Evolutionary conservation across 2,888 invertebrate species (phyloP).

Genomic region (Euplexia lucipara): DNA sequence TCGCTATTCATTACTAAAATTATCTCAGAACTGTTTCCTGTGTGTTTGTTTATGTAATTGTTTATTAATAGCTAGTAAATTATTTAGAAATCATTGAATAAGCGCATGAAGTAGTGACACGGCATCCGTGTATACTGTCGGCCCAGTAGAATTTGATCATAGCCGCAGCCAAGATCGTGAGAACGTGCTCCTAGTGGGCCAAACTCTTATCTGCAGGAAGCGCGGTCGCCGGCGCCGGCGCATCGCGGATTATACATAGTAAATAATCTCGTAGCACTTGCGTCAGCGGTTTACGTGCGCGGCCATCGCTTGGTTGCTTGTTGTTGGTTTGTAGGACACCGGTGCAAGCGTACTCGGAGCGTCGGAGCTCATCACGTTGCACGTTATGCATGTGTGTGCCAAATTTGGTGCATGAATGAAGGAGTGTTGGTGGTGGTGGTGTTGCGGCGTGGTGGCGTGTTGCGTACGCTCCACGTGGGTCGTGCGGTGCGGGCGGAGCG

Average conservation of each 20-base stretch:
- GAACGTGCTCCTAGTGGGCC: slow-evolving; percentile 77
- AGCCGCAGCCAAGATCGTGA: slow-evolving; percentile 70
- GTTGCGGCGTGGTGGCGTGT: slow-evolving; percentile 73
- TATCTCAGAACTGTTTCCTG: slow-evolving; percentile 76
- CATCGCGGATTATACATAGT: slow-evolving; percentile 78
- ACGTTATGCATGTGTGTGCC: slow-evolving; percentile 68
- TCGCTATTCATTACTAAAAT: slow-evolving; percentile 71
- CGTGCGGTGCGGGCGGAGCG: slow-evolving; percentile 60
- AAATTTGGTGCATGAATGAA: slow-evolving; percentile 82
- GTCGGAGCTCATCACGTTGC: slow-evolving; percentile 48
- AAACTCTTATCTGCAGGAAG: slow-evolving; percentile 89
- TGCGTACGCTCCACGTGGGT: slow-evolving; percentile 86
- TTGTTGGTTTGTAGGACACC: slow-evolving; percentile 34
- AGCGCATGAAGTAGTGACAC: slow-evolving; percentile 22
- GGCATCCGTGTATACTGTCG: slow-evolving; percentile 18
- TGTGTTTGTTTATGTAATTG: slow-evolving; percentile 71
- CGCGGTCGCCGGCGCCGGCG: slow-evolving; percentile 79
- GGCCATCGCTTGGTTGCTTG: slow-evolving; percentile 20
- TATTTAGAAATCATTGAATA: slow-evolving; percentile 44
- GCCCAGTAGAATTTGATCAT: slow-evolving; percentile 33
- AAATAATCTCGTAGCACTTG: slow-evolving; percentile 77
- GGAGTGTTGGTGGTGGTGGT: slow-evolving; percentile 68
- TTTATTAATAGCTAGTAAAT: slow-evolving; percentile 68
- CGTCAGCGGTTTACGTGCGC: slow-evolving; percentile 65
- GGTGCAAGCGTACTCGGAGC: slow-evolving; percentile 36